Evolutionary conservation across 53 echinoderm and acorn worm species (phyloP), one percentile per base, ranked within the genome.

Genomic region (Patiria pectinifera): DNA sequence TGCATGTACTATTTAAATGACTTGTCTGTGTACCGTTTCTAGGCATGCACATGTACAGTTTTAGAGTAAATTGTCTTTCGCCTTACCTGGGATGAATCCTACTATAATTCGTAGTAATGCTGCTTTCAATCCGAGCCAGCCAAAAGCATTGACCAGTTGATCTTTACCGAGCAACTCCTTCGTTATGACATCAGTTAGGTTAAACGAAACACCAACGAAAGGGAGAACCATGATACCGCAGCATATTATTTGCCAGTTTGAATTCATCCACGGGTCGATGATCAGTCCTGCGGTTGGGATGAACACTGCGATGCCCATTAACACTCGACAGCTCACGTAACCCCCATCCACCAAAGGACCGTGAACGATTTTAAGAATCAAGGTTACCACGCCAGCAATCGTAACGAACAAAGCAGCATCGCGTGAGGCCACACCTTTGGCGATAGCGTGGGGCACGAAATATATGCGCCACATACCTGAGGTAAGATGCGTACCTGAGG

Each of bases 211-310:
- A 21, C 70, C 71, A 25, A 21, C 9, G 26, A 19, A 69, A 18
- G 22, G 21, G 22, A 47, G 47, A 46, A 85, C 69, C 46, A 71
- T 71, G 46, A 71, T 46, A 1, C 69, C 70, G 26, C 69, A 26
- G 13, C 45, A 23, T 22, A 71, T 11, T 8, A 71, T 46, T 19
- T 69, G 45, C 70, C 86, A 69, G 19, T 43, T 45, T 8, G 86
- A 85, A 19, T 69, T 71, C 86, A 85, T 85, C 86, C 69, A 85
- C 45, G 86, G 86, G 69, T 85, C 86, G 16, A 69, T 69, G 21
- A 85, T 18, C 46, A 85, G 48, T 18, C 86, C 69, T 12, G 59
- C 19, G 69, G 71, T 19, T 2, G 69, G 11, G 8, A 85, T 16
- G 25, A 45, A 11, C 3, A 47, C 14, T 46, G 25, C 48, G 23